phyloP scores from a whole-genome alignment of 1,140 invertebrate genomes.

The Saccostrea glomerata region DNA sequence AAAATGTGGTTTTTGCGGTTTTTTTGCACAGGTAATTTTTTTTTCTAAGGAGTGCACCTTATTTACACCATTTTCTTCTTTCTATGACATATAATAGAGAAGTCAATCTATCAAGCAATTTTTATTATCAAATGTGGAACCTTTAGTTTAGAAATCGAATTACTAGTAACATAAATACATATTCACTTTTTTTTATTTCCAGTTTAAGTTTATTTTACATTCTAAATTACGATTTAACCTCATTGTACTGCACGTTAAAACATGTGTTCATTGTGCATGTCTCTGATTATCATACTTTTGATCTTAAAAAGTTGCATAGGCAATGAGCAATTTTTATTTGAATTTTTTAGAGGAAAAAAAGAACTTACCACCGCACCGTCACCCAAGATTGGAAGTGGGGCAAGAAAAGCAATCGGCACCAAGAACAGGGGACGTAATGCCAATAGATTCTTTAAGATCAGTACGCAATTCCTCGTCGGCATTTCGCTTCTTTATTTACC shows the following conservation, averaged over 20 bases:
- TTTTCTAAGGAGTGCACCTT: not conserved
- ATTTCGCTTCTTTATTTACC: not conserved
- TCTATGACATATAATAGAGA: not conserved
- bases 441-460: conserved; percentile 36
- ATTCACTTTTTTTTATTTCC: too few relatives aligned
- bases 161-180: too few relatives aligned
- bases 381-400: conserved; percentile 35
- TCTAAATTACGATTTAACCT: too few relatives aligned
- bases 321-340: not conserved
- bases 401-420: conserved; percentile 44
- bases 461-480: not conserved
- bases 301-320: not conserved
- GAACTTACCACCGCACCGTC: not conserved
- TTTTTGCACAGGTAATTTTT: not conserved
- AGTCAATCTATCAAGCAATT: too few relatives aligned
- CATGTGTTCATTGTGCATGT: too few relatives aligned
- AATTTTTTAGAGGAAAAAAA: not conserved
- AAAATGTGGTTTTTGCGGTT: not conserved
- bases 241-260: too few relatives aligned
- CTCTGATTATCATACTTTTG: not conserved
- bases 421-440: conserved; percentile 17
- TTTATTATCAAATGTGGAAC: too few relatives aligned
- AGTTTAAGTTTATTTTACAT: too few relatives aligned
- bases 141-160: too few relatives aligned
- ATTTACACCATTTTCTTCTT: not conserved